Evolutionary conservation across 2,113 vertebrate species (phyloP).

Genomic region (Elachura formosa): DNA sequence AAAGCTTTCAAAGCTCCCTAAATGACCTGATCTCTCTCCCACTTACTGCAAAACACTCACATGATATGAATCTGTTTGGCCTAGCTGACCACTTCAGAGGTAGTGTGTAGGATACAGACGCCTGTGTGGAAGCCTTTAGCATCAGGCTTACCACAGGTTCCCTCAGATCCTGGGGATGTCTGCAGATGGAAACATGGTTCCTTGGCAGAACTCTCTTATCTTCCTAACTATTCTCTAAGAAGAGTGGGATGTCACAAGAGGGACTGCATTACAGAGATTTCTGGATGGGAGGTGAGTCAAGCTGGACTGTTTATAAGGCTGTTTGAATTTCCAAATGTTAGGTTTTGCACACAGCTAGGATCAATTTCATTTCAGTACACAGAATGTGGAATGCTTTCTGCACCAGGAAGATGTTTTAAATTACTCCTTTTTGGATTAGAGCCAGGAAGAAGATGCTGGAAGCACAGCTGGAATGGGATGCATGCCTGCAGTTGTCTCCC

Average conservation of each 20-base stretch:
- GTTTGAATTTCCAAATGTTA: not conserved
- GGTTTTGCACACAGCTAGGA: not conserved
- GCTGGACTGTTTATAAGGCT: not conserved
- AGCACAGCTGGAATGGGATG: slow-evolving; percentile 2
- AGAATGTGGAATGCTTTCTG: not conserved
- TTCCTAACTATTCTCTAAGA: not conserved
- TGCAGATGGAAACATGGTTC: not conserved
- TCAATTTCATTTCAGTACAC: not conserved
- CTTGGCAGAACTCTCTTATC: not conserved
- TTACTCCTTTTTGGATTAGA: not conserved
- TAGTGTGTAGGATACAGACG: not conserved
- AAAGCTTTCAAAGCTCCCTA: slow-evolving; percentile 3
- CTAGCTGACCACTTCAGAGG: slow-evolving; percentile 44
- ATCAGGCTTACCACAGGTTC: not conserved
- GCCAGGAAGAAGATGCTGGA: slow-evolving; percentile 28
- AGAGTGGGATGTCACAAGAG: not conserved
- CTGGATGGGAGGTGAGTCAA: too few relatives aligned
- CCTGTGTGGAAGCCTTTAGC: not conserved
- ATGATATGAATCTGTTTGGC: not conserved
- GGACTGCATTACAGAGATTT: not conserved
- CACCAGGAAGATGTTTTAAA: not conserved
- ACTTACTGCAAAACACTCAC: not conserved
- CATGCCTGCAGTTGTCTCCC: not conserved
- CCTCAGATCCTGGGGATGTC: not conserved
- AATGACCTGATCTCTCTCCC: slow-evolving; percentile 18